Evolutionary conservation across 2,888 invertebrate genomes (phyloP).

Genomic region (Taphrorychus bicolor): DNA sequence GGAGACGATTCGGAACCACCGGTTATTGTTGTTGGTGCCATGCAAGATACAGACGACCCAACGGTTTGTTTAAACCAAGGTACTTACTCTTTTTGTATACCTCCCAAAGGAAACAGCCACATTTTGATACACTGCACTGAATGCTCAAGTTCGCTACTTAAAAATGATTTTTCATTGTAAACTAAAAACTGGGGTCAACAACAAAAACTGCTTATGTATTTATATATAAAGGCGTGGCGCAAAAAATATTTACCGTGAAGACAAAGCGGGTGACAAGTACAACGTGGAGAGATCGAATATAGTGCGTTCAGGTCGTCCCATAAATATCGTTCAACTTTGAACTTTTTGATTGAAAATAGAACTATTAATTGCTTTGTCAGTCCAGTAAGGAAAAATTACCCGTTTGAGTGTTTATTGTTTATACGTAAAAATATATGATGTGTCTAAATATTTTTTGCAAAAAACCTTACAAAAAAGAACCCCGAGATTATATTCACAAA

Average conservation of each 20-base stretch:
- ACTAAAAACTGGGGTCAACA: background rate
- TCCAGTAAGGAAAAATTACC: background rate
- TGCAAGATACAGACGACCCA: constrained; percentile 20
- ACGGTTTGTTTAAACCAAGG: constrained; percentile 6
- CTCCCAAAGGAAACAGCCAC: constrained; percentile 31
- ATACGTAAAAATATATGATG: too few species aligned
- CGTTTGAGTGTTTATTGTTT: background rate
- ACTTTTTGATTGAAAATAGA: constrained; percentile 18
- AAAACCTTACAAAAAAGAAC: too few species aligned
- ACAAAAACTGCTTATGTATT: background rate
- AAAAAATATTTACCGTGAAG: constrained; percentile 6
- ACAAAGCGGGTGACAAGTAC: constrained; percentile 9
- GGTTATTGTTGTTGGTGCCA: constrained; percentile 27
- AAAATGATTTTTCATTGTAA: background rate
- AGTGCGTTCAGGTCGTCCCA: constrained; percentile 15
- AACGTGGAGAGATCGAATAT: constrained; percentile 6
- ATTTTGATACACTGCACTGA: constrained; percentile 1
- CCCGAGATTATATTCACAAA: too few species aligned
- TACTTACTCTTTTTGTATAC: constrained; percentile 25
- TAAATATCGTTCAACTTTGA: constrained; percentile 35
- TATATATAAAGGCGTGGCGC: background rate
- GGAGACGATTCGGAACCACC: constrained; percentile 21
- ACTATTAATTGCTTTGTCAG: background rate
- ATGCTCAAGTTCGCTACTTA: background rate
- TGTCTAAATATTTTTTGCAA: too few species aligned